A percentile compares a stretch with the other conserved stretches of the same genome.
phyloP scores from a whole-genome alignment of 92 coral and sea anemone species.

The Virgularia gustaviana region DNA sequence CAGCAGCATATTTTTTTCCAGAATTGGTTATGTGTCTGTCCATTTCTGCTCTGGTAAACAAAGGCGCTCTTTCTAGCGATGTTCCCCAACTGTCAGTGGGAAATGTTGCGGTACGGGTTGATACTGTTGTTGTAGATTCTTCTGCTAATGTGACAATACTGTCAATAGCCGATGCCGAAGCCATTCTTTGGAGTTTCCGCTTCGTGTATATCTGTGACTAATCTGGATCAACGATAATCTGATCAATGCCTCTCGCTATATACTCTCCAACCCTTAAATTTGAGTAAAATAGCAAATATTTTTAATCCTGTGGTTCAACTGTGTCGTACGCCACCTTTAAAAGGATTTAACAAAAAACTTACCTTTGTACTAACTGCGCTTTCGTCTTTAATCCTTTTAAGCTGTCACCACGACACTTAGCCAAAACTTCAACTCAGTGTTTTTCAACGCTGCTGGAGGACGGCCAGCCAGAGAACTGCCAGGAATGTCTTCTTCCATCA shows the following conservation, averaged over 20 bases:
- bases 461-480: conserved; percentile 54
- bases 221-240: too few relatives aligned
- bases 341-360: too few relatives aligned
- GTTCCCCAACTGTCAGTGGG: conserved; percentile 54
- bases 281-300: too few relatives aligned
- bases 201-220: too few relatives aligned
- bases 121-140: too few relatives aligned
- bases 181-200: too few relatives aligned
- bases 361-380: conserved; percentile 45
- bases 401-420: conserved; percentile 44
- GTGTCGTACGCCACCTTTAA: too few relatives aligned
- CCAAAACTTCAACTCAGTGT: conserved; percentile 44
- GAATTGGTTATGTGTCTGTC: conserved; percentile 46
- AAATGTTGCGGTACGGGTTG: neutral
- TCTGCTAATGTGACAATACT: too few relatives aligned
- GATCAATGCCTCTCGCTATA: neutral
- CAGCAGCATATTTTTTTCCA: conserved; percentile 32
- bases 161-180: too few relatives aligned
- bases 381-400: conserved; percentile 46
- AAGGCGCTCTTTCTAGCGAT: conserved; percentile 40
- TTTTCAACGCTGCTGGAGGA: conserved; percentile 28
- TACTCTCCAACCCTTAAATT: too few relatives aligned
- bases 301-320: too few relatives aligned
- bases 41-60: conserved; percentile 51
- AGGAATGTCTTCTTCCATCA: conserved; percentile 49